A percentile compares a stretch with the other conserved stretches of the same genome.
Evolutionary conservation across 2,888 invertebrate species (phyloP).

Genomic region (Steinernema scapterisci): DNA sequence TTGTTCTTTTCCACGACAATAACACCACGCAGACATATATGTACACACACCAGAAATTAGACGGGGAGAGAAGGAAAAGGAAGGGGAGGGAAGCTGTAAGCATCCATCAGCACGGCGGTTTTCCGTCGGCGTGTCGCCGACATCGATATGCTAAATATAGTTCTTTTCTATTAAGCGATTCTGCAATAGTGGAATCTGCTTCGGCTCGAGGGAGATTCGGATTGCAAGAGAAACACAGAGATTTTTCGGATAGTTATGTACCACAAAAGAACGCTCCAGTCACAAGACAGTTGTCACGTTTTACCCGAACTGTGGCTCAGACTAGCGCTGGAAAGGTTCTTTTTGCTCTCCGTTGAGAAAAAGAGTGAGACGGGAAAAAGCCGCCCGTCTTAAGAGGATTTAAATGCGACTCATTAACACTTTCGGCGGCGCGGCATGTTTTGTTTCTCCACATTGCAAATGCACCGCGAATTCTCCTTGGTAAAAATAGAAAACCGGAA

Average conservation of each 20-base stretch:
- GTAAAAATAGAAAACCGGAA: neutral
- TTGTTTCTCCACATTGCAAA: neutral
- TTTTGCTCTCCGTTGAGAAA: neutral
- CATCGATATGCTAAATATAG: conserved; percentile 25
- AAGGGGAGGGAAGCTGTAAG: conserved; percentile 21
- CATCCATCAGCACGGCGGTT: conserved; percentile 23
- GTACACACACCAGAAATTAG: conserved; percentile 28
- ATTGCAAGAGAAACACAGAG: neutral
- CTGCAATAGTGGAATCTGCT: neutral
- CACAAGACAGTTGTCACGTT: too few relatives aligned
- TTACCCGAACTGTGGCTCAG: neutral
- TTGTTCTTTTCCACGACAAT: neutral
- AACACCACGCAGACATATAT: conserved; percentile 21
- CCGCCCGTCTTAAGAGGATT: neutral
- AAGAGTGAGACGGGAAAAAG: neutral
- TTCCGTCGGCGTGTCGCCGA: conserved; percentile 15
- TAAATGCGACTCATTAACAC: neutral
- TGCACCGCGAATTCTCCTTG: neutral
- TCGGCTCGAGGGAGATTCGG: neutral
- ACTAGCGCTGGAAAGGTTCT: neutral
- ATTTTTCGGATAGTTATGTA: neutral
- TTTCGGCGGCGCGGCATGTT: neutral
- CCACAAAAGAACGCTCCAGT: too few relatives aligned
- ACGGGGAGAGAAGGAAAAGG: conserved; percentile 13
- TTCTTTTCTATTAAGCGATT: conserved; percentile 16